Evolutionary conservation across 2,888 invertebrate species (phyloP).

Genomic region (Ochropacha duplaris): DNA sequence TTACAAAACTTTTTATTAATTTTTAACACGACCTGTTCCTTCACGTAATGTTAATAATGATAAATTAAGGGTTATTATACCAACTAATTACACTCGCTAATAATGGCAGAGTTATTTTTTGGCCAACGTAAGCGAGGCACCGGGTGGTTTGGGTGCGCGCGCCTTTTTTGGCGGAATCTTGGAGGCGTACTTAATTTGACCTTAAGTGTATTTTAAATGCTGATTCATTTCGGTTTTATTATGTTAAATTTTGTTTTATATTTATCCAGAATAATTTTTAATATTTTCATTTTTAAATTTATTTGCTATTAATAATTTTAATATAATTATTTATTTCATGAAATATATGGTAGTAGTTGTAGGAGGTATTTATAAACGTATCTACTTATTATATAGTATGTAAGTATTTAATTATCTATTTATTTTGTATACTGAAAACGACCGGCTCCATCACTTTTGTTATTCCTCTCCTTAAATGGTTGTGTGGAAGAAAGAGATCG

Average conservation of each 20-base stretch:
- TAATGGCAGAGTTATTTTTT: not conserved
- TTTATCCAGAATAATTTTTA: too few relatives aligned
- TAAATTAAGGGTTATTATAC: slow-evolving; percentile 19
- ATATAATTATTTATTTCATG: too few relatives aligned
- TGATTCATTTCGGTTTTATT: not conserved
- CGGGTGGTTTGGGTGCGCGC: not conserved
- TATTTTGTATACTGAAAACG: too few relatives aligned
- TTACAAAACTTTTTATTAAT: slow-evolving; percentile 6
- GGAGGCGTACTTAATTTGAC: not conserved
- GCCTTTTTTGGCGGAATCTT: not conserved
- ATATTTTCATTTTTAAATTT: too few relatives aligned
- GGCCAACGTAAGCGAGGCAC: not conserved
- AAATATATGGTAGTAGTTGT: too few relatives aligned
- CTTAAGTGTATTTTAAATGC: not conserved
- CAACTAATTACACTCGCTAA: slow-evolving; percentile 4
- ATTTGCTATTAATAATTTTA: too few relatives aligned
- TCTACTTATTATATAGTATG: too few relatives aligned
- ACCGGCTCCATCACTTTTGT: too few relatives aligned
- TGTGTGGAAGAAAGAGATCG: too few relatives aligned
- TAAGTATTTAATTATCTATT: too few relatives aligned
- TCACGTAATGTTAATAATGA: slow-evolving; percentile 12
- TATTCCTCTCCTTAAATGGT: too few relatives aligned
- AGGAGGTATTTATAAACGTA: too few relatives aligned
- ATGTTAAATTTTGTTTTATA: not conserved
- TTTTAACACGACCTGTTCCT: not conserved